phyloP scores from a whole-genome alignment of 2,797 vertebrate species.

The Mastacembelus armatus region DNA sequence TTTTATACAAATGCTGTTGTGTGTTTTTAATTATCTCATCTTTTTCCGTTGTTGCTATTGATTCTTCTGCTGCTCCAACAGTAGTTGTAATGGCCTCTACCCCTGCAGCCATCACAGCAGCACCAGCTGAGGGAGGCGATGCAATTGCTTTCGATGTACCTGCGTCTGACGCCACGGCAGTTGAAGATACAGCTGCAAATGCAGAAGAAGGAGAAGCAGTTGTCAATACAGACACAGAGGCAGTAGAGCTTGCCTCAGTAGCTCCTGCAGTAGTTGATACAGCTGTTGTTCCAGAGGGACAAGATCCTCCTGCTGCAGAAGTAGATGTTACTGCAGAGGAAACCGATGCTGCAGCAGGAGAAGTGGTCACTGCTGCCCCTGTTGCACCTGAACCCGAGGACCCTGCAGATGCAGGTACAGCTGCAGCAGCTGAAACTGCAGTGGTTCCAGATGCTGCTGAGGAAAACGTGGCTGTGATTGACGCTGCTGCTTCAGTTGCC shows the following conservation, averaged over 20 bases:
- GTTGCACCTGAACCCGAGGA: slow-evolving; percentile 43
- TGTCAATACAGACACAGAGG: slow-evolving; percentile 34
- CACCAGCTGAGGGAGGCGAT: slow-evolving; percentile 55
- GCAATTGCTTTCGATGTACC: slow-evolving; percentile 60
- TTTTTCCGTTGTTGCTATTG: slow-evolving; percentile 55
- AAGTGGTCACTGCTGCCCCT: slow-evolving; percentile 27
- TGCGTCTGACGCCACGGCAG: slow-evolving; percentile 54
- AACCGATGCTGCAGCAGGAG: slow-evolving; percentile 23
- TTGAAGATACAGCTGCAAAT: slow-evolving; percentile 24
- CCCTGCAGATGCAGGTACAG: slow-evolving; percentile 17
- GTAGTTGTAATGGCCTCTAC: slow-evolving; percentile 69
- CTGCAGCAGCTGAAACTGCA: slow-evolving; percentile 32
- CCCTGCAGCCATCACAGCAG: slow-evolving; percentile 46
- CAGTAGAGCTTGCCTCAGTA: slow-evolving; percentile 36
- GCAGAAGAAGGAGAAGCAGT: slow-evolving; percentile 47
- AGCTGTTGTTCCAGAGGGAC: slow-evolving; percentile 48
- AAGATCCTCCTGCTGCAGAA: slow-evolving; percentile 23
- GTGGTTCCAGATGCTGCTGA: slow-evolving; percentile 42
- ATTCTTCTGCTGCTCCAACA: slow-evolving; percentile 62
- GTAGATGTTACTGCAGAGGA: slow-evolving; percentile 25
- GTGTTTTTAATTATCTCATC: neutral
- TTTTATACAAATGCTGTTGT: neutral
- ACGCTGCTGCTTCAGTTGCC: slow-evolving; percentile 49
- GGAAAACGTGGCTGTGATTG: slow-evolving; percentile 34
- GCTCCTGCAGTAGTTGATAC: slow-evolving; percentile 55